These are phyloP conservation scores for Cygnus olor DNA, from an alignment of 2,797 vertebrate species.

Conservation along the genomic window DNA sequence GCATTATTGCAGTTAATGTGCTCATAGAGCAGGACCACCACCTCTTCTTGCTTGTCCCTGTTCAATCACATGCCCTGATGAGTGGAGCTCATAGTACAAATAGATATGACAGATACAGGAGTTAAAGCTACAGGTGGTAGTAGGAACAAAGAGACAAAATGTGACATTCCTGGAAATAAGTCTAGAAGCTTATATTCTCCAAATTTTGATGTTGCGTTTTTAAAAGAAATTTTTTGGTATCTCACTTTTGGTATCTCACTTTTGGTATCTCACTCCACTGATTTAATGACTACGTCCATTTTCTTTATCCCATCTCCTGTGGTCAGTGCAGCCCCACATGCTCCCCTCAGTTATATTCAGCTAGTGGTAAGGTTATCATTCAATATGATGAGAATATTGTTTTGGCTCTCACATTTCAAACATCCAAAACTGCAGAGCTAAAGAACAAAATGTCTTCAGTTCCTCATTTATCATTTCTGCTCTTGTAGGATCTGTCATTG, in stretches of 20 bases:
- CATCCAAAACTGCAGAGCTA: not conserved
- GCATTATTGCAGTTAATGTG: not conserved
- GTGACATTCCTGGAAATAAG: not conserved
- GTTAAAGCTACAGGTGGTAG: not conserved
- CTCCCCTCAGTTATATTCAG: not conserved
- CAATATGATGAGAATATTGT: not conserved
- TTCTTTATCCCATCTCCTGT: not conserved
- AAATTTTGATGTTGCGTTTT: not conserved
- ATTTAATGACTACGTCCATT: not conserved
- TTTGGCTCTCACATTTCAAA: not conserved
- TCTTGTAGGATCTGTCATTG: not conserved
- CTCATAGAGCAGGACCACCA: not conserved
- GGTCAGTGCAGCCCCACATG: not conserved
- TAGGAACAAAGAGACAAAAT: not conserved
- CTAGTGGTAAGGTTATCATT: not conserved
- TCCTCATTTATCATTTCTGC: not conserved
- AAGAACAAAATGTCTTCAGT: not conserved
- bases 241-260: not conserved
- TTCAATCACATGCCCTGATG: not conserved
- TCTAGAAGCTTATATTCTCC: not conserved
- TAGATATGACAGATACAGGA: not conserved
- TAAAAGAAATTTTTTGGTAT: not conserved
- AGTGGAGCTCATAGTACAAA: not conserved
- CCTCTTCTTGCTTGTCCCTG: not conserved
- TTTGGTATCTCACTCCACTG: not conserved